Conservation (phyloP, 2,113 vertebrate species). For the Motacilla tschutschensis region DNA sequence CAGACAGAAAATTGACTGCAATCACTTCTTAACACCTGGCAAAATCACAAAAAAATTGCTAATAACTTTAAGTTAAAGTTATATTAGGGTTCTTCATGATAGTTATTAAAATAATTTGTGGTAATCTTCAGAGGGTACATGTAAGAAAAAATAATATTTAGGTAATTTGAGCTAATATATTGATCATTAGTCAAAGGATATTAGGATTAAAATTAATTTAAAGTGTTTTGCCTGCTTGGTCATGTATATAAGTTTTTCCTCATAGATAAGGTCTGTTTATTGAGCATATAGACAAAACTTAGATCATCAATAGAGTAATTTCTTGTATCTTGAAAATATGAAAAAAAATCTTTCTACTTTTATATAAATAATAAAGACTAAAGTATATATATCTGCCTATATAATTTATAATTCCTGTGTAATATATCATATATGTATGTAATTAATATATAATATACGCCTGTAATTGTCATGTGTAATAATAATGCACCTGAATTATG, state of each 20-base stretch:
- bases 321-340: not conserved
- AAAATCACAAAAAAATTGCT: not conserved
- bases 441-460: not conserved
- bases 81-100: not conserved
- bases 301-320: not conserved
- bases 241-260: not conserved
- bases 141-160: not conserved
- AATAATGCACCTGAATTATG: not conserved
- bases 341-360: not conserved
- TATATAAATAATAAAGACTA: not conserved
- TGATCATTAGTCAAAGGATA: not conserved
- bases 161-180: not conserved
- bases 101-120: not conserved
- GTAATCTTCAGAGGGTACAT: not conserved
- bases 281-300: not conserved
- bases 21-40: not conserved
- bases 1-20: not conserved
- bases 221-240: not conserved
- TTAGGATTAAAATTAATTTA: not conserved
- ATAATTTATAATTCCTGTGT: not conserved
- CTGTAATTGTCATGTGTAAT: not conserved
- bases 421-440: not conserved
- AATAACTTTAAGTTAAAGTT: not conserved
- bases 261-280: not conserved
- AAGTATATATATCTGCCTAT: not conserved